Evolutionary conservation across 1,140 invertebrate species (phyloP), one percentile per base, ranked within the genome.

Genomic region (Penaeus indicus): DNA sequence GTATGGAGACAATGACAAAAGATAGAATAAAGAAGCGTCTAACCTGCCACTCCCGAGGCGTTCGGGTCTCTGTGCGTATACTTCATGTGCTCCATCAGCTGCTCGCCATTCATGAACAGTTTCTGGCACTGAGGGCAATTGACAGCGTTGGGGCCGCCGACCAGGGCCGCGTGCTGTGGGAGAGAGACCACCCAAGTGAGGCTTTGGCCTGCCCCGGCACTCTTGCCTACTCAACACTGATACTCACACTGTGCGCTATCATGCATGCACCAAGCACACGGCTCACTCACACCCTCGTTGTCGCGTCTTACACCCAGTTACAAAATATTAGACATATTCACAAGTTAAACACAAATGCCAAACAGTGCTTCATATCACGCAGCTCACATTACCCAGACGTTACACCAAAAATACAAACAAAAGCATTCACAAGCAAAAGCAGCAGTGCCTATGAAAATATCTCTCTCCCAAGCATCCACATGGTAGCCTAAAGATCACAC

Each of bases 21-120:
- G 62, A 47, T 42, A 25, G 69, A 60, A 21, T 83, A 83, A 27
- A 61, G 47, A 42, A 85, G 85, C 63, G 84, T 96, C 96, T 97
- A 96, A 97, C 97, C 97, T 94, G 96, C 95, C 93, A 97, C 96
- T 92, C 95, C 96, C 89, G 96, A 96, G 85, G 96, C 96, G 93
- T 96, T 96, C 61, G 97, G 97, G 92, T 98, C 97, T 94, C 97
- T 98, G 94, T 98, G 97, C 61, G 96, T 96, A 93, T 96, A 96
- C 94, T 98, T 98, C 97, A 98, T 98, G 93, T 98, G 97, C 93
- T 98, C 97, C 94, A 98, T 97, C 78, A 98, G 95, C 75, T 97
- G 96, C 93, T 98, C 97, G 84, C 96, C 96, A 90, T 97, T 97
- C 92, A 98, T 95, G 94, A 98, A 97, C 92, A 98, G 95, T 94